These are phyloP conservation scores for Octonoba sinensis DNA, from an alignment of 2,888 invertebrate species.

Conservation along the genomic window DNA sequence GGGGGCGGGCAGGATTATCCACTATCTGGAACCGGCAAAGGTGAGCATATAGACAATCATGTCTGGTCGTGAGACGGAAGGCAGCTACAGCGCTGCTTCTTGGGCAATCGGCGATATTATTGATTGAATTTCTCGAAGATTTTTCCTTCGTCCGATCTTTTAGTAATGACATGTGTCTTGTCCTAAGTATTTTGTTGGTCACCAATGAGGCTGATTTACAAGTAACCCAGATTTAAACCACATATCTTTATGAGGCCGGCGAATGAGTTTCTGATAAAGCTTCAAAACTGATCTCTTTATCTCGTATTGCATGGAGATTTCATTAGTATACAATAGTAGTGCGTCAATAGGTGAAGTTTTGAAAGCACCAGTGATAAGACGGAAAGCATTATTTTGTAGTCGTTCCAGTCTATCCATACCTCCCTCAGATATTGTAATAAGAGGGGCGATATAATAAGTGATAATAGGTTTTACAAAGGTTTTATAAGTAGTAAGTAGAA, in stretches of 20 bases:
- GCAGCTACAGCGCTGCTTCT: neutral
- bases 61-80: slow-evolving; percentile 2
- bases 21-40: neutral
- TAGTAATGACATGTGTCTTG: too few relatives aligned
- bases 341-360: too few relatives aligned
- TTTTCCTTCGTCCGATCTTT: too few relatives aligned
- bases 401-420: too few relatives aligned
- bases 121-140: neutral
- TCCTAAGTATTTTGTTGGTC: too few relatives aligned
- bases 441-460: slow-evolving; percentile 2
- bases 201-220: neutral
- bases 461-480: slow-evolving; percentile 6
- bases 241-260: too few relatives aligned
- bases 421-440: slow-evolving; percentile 7
- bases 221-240: neutral
- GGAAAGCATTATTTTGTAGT: too few relatives aligned
- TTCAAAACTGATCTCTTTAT: too few relatives aligned
- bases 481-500: slow-evolving; percentile 11
- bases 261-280: too few relatives aligned
- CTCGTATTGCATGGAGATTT: too few relatives aligned
- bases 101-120: neutral
- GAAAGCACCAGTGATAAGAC: too few relatives aligned
- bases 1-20: neutral
- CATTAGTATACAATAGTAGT: too few relatives aligned
- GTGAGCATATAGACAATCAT: slow-evolving; percentile 4